phyloP scores from a whole-genome alignment of 2,888 invertebrate species.

The Pandemis heparana region DNA sequence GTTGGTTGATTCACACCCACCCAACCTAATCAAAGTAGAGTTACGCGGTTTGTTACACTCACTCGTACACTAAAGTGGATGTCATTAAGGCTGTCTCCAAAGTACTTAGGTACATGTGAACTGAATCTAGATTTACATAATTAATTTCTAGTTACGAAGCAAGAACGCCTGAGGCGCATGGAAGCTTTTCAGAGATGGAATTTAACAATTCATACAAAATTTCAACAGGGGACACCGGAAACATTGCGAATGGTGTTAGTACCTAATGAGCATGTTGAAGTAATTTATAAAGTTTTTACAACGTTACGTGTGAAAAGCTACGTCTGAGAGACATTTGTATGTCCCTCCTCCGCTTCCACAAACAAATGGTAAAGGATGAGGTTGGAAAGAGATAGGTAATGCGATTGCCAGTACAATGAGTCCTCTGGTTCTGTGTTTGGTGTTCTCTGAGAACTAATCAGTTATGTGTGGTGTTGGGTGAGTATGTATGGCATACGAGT shows the following conservation, averaged over 20 bases:
- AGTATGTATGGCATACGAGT: too few species aligned
- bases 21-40: not conserved
- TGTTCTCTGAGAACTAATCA: too few species aligned
- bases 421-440: too few species aligned
- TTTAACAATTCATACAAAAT: conserved; percentile 82
- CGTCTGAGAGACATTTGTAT: too few species aligned
- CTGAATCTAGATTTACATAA: conserved; percentile 76
- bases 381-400: too few species aligned
- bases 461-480: too few species aligned
- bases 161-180: conserved; percentile 65
- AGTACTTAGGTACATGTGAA: conserved; percentile 52
- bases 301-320: not conserved
- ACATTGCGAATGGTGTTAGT: conserved; percentile 48
- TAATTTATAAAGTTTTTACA: not conserved
- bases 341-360: too few species aligned
- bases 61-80: conserved; percentile 4
- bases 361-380: too few species aligned
- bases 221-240: conserved; percentile 62
- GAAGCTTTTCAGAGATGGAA: conserved; percentile 76
- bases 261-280: conserved; percentile 43
- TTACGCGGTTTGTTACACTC: conserved; percentile 1
- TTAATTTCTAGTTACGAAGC: conserved; percentile 82
- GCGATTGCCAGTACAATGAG: too few species aligned
- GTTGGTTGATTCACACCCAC: not conserved
- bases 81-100: conserved; percentile 41